Base-by-base conservation (phyloP, 2,113 vertebrate genomes). In the Corythornis vintsioides region DNA sequence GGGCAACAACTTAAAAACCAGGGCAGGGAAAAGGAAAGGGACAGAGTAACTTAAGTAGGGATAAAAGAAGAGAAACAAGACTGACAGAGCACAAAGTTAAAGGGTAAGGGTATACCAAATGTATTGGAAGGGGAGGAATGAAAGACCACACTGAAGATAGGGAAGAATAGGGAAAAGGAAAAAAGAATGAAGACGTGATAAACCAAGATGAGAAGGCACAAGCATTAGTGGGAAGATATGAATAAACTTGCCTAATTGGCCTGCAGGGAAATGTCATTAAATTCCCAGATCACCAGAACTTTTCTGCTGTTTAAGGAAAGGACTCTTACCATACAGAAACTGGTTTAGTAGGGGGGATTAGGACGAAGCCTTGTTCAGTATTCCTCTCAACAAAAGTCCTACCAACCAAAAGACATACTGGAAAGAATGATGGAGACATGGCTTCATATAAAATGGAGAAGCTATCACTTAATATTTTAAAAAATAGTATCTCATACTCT, bases 311-410 rank as follows among this genome's bases (percentile, higher is more conserved):
- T 85, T 79, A 66, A 86, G 55, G 45, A 86, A 82, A 20, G 57
- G 64, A 83, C 38, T 82, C 6, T 15, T 87, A 73, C 17, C 28
- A 92, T 76, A 85, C 0, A 70, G 67, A 73, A 89, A 89, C 40
- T 66, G 38, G 47, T 96, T 90, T 70, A 93, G 55, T 73, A 90
- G 38, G 31, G 55, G 38, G 6, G 86, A 87, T 79, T 66, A 91
- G 40, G 61, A 92, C 1, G 21, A 14, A 89, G 22, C 22, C 33
- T 77, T 84, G 47, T 80, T 92, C 60, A 85, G 20, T 76, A 87
- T 71, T 76, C 61, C 88, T 77, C 61, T 83, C 69, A 90, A 88
- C 47, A 15, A 3, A 88, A 89, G 63, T 65, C 59, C 70, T 50
- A 87, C 50, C 45, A 81, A 73, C 73, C 65, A 82, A 72, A 95